Conservation (phyloP, 2,797 vertebrate species). For the Sebastes paucispinis region DNA sequence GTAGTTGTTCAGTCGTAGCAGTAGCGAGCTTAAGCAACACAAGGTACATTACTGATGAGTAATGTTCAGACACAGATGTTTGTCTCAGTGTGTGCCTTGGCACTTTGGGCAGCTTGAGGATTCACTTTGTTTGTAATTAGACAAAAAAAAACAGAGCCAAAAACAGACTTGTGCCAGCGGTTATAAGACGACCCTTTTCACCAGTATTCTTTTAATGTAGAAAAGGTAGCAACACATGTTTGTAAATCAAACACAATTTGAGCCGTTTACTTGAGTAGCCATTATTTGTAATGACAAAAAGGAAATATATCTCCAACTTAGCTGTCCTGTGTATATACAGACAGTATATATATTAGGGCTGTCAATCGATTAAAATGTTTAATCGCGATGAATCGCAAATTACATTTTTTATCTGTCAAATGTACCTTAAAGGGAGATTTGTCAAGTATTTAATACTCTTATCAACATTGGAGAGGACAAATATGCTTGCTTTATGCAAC, state of each 20-base stretch:
- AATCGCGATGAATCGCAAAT: too few relatives aligned
- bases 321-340: conserved; percentile 20
- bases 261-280: conserved; percentile 61
- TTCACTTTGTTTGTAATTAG: conserved; percentile 60
- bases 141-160: conserved; percentile 50
- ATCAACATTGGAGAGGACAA: too few relatives aligned
- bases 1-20: conserved; percentile 29
- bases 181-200: conserved; percentile 47
- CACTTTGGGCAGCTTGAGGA: conserved; percentile 71
- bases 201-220: conserved; percentile 39
- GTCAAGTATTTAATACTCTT: too few relatives aligned
- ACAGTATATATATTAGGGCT: too few relatives aligned
- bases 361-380: too few relatives aligned
- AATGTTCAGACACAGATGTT: conserved; percentile 57
- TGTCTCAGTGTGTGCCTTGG: conserved; percentile 74
- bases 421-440: too few relatives aligned
- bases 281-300: conserved; percentile 40
- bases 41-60: conserved; percentile 45
- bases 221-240: conserved; percentile 58
- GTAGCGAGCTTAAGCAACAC: conserved; percentile 32
- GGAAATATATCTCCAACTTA: background rate
- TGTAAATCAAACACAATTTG: conserved; percentile 51
- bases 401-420: too few relatives aligned
- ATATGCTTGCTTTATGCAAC: too few relatives aligned
- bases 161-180: conserved; percentile 63